phyloP scores from a whole-genome alignment of 2,888 invertebrate genomes.

The Emesis furor region DNA sequence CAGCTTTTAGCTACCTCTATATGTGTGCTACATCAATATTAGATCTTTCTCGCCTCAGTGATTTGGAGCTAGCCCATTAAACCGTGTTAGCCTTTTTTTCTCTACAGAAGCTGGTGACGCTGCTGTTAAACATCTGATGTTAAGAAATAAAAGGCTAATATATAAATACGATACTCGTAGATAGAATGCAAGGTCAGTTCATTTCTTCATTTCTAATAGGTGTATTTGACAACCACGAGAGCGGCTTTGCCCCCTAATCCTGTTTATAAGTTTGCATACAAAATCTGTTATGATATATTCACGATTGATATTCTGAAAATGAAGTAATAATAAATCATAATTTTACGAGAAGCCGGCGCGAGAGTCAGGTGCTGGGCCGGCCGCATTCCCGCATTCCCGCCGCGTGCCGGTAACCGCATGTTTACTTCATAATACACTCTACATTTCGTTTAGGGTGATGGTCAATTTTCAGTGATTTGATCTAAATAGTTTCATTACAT shows the following conservation, averaged over 20 bases:
- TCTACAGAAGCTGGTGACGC: too few species aligned
- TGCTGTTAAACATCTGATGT: too few species aligned
- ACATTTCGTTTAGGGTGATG: not conserved
- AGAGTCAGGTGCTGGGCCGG: not conserved
- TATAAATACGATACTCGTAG: too few species aligned
- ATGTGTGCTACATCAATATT: too few species aligned
- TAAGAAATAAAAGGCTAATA: too few species aligned
- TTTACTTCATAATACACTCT: slow-evolving; percentile 8
- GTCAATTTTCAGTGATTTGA: not conserved
- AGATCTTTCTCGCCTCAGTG: too few species aligned
- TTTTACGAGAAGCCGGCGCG: not conserved
- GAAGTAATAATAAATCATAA: not conserved
- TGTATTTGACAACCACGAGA: not conserved
- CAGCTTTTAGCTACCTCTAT: too few species aligned
- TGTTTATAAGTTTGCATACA: not conserved
- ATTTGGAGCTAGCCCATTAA: too few species aligned
- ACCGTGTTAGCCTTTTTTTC: too few species aligned
- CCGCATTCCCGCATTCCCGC: too few species aligned
- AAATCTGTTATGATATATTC: not conserved
- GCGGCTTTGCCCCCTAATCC: not conserved
- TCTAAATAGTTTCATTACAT: not conserved
- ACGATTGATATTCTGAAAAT: not conserved
- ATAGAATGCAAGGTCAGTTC: too few species aligned
- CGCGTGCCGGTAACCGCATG: slow-evolving; percentile 2
- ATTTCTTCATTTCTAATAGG: too few species aligned